phyloP scores from a whole-genome alignment of 1,140 invertebrate genomes.

The Macrotrachela quadricornifera region DNA sequence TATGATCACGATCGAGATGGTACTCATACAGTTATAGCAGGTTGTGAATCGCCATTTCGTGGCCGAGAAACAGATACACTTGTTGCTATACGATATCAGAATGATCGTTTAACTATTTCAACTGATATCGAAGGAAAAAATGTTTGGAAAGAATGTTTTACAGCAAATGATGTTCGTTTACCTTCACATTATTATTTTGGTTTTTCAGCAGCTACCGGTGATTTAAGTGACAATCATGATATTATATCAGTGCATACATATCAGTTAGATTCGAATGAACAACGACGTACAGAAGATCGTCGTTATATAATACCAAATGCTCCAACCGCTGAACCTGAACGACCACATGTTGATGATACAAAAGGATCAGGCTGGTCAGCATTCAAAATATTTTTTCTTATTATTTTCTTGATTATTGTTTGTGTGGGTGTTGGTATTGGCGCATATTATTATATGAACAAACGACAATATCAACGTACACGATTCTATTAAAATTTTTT shows the following conservation, averaged over 20 bases:
- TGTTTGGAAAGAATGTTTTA: constrained; percentile 78
- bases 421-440: too few species aligned
- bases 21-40: constrained; percentile 80
- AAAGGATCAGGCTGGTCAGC: too few species aligned
- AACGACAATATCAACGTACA: too few species aligned
- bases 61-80: constrained; percentile 76
- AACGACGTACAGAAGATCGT: too few species aligned
- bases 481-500: too few species aligned
- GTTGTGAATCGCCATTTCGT: constrained; percentile 59
- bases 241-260: constrained; percentile 71
- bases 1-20: constrained; percentile 97
- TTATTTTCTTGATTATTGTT: too few species aligned
- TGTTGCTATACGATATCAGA: constrained; percentile 68
- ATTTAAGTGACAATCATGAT: constrained; percentile 84
- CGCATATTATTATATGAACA: too few species aligned
- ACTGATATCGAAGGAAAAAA: constrained; percentile 73
- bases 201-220: constrained; percentile 77
- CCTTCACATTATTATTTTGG: constrained; percentile 90
- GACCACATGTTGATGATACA: too few species aligned
- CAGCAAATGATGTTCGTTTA: constrained; percentile 61
- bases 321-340: too few species aligned
- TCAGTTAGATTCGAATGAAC: constrained; percentile 44
- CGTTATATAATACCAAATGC: too few species aligned
- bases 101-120: constrained; percentile 65
- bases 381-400: too few species aligned